A percentile compares a stretch with the other conserved stretches of the same genome.
Evolutionary conservation across 1,140 invertebrate species (phyloP).

Genomic region (Drosophila mojavensis): DNA sequence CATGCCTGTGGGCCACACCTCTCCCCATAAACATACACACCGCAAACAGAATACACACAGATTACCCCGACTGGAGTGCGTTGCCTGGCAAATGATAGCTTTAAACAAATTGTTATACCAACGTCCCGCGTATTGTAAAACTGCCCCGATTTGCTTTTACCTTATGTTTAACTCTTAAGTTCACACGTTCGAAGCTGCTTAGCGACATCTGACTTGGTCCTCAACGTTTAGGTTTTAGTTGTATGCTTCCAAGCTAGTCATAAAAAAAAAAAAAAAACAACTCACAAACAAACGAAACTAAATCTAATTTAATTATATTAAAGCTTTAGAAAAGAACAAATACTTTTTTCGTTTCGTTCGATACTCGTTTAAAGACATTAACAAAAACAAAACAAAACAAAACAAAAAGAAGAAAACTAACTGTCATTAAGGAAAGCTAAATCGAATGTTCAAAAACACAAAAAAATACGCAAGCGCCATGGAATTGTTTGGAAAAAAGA

Average conservation of each 20-base stretch:
- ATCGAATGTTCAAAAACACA: slow-evolving; percentile 61
- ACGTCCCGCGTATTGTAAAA: slow-evolving; percentile 68
- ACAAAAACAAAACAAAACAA: slow-evolving; percentile 8
- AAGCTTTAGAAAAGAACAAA: slow-evolving; percentile 43
- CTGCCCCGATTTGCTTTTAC: slow-evolving; percentile 69
- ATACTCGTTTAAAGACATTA: slow-evolving; percentile 36
- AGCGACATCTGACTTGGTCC: slow-evolving; percentile 25
- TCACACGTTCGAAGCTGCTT: slow-evolving; percentile 16
- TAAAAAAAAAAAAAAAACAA: slow-evolving; percentile 6
- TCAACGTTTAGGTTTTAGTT: slow-evolving; percentile 52
- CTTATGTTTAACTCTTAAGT: slow-evolving; percentile 32
- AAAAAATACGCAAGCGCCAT: slow-evolving; percentile 76
- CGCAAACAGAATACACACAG: no score
- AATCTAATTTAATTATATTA: slow-evolving; percentile 45
- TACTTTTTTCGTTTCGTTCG: slow-evolving; percentile 35
- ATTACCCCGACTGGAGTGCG: slow-evolving; percentile 29
- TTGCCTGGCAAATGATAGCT: slow-evolving; percentile 70
- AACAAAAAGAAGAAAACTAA: slow-evolving; percentile 16
- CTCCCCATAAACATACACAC: background rate
- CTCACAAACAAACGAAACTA: slow-evolving; percentile 26
- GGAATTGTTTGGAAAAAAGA: slow-evolving; percentile 75
- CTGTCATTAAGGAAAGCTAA: slow-evolving; percentile 50
- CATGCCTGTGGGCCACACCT: slow-evolving; percentile 6
- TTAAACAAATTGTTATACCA: slow-evolving; percentile 70
- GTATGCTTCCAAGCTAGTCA: slow-evolving; percentile 71